phyloP scores from a whole-genome alignment of 1,140 invertebrate species.

The Drosophila kohkoa region DNA sequence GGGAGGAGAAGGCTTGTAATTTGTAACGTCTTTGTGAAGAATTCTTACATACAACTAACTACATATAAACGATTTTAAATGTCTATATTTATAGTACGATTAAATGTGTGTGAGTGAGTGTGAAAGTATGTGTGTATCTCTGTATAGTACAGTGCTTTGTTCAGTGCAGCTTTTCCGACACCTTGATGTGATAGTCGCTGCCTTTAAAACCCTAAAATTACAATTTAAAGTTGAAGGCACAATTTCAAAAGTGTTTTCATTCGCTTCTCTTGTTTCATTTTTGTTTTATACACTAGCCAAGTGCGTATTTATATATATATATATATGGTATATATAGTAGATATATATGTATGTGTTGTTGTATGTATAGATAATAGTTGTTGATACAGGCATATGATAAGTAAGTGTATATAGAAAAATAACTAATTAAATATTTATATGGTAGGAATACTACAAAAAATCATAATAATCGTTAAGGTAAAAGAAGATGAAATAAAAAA shows the following conservation, averaged over 20 bases:
- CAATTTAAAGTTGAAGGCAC: conserved; percentile 76
- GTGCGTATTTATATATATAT: conserved; percentile 8
- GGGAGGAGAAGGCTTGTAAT: conserved; percentile 12
- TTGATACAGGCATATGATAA: conserved; percentile 12
- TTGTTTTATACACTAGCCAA: conserved; percentile 55
- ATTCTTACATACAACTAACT: conserved; percentile 10
- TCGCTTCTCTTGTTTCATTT: conserved; percentile 12
- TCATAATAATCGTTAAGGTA: conserved; percentile 6
- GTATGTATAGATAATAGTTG: conserved; percentile 17
- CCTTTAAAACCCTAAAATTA: conserved; percentile 43
- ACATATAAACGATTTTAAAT: conserved; percentile 11
- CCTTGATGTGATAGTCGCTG: conserved; percentile 33
- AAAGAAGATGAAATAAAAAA: neutral
- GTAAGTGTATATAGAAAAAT: conserved; percentile 32
- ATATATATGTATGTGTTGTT: conserved; percentile 1
- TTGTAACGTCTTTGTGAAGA: conserved; percentile 53
- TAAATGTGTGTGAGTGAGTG: conserved; percentile 19
- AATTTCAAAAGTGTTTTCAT: conserved; percentile 75
- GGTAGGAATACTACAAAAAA: conserved; percentile 39
- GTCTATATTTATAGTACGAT: conserved; percentile 6
- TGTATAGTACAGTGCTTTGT: conserved; percentile 30
- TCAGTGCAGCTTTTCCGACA: conserved; percentile 18
- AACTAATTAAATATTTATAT: conserved; percentile 32
- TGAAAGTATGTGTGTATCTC: conserved; percentile 4
- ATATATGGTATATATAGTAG: neutral